Evolutionary conservation across 2,113 vertebrate species (phyloP).

Genomic region (Eurystomus gularis): DNA sequence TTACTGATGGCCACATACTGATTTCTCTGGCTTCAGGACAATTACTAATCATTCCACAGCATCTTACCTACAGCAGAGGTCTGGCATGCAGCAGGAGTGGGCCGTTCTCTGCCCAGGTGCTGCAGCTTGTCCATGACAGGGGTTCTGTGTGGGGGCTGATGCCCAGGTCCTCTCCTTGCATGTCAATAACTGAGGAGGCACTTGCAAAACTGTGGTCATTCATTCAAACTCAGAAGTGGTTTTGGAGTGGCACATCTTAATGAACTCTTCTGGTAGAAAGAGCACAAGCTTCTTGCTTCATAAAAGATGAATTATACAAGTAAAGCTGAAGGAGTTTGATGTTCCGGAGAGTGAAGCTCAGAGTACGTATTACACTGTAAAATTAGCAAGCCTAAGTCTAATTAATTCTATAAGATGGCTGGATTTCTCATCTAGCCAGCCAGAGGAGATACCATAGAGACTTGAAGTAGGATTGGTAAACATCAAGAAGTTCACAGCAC

Average conservation of each 20-base stretch:
- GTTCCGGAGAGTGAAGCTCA: background rate
- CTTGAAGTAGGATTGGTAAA: background rate
- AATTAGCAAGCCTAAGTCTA: background rate
- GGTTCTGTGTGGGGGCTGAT: background rate
- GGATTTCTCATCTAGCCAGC: background rate
- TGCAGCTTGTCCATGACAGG: background rate
- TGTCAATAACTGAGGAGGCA: rapidly evolving
- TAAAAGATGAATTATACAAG: background rate
- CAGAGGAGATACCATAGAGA: background rate
- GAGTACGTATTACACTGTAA: background rate
- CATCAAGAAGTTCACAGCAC: background rate
- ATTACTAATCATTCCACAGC: background rate
- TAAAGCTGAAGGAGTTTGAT: background rate
- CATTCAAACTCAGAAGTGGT: background rate
- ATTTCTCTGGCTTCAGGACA: background rate
- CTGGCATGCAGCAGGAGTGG: rapidly evolving
- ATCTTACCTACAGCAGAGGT: background rate
- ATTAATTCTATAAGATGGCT: background rate
- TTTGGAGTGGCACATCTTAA: background rate
- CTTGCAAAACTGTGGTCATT: background rate
- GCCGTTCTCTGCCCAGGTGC: background rate
- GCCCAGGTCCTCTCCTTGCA: background rate
- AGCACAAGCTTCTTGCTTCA: background rate
- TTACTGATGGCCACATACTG: rapidly evolving
- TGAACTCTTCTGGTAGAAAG: background rate